Evolutionary conservation across 2,888 invertebrate genomes (phyloP).

Genomic region (Subacronicta megacephala): DNA sequence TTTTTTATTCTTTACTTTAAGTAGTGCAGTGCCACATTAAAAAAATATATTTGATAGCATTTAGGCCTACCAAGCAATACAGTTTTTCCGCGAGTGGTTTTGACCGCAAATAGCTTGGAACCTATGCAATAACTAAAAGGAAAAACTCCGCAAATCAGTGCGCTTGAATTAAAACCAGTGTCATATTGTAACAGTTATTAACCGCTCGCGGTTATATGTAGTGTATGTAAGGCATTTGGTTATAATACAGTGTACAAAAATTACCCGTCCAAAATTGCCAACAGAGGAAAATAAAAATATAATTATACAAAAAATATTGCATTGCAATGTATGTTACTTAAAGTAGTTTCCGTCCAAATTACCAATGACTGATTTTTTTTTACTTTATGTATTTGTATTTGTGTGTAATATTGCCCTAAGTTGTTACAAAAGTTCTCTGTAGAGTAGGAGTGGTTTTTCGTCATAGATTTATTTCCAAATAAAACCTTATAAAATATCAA

Average conservation of each 20-base stretch:
- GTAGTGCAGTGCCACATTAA: conserved; percentile 35
- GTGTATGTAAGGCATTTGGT: conserved; percentile 26
- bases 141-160: no score
- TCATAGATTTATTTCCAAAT: conserved; percentile 84
- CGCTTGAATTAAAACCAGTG: no score
- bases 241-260: conserved; percentile 62
- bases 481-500: conserved; percentile 62
- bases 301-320: conserved; percentile 50
- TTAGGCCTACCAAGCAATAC: no score
- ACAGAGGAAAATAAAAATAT: conserved; percentile 34
- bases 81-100: no score
- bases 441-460: conserved; percentile 71
- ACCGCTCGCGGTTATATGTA: no score
- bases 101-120: no score
- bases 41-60: conserved; percentile 21
- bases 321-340: conserved; percentile 77
- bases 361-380: conserved; percentile 83
- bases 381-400: conserved; percentile 71
- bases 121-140: no score
- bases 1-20: conserved; percentile 47
- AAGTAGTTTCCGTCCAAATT: conserved; percentile 88
- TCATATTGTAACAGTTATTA: no score
- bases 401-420: conserved; percentile 71
- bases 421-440: conserved; percentile 75
- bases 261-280: conserved; percentile 70